A percentile compares a stretch with the other conserved stretches of the same genome.
Evolutionary conservation across 2,888 invertebrate species (phyloP).

Genomic region (Schizotus pectinicornis): DNA sequence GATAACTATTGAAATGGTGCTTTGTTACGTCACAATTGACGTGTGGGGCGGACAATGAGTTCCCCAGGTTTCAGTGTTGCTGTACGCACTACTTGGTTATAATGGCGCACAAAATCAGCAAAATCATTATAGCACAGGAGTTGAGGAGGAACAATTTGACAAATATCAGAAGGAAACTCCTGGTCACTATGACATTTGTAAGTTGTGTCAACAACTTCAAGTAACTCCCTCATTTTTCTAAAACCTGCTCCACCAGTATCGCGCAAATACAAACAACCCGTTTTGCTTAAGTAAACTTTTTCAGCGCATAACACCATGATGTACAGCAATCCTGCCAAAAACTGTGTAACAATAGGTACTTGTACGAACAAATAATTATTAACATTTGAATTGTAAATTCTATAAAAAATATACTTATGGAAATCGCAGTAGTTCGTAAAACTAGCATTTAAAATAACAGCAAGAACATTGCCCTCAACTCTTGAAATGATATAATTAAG

Average conservation of each 20-base stretch:
- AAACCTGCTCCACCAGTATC: conserved; percentile 15
- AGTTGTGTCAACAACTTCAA: conserved; percentile 25
- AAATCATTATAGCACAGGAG: conserved; percentile 33
- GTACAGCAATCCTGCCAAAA: conserved; percentile 50
- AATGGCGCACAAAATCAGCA: conserved; percentile 35
- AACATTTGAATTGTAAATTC: conserved; percentile 30
- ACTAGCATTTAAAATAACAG: conserved; percentile 41
- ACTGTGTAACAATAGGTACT: conserved; percentile 51
- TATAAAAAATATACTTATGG: conserved; percentile 41
- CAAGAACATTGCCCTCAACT: conserved; percentile 25
- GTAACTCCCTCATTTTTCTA: conserved; percentile 22
- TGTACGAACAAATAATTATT: conserved; percentile 48
- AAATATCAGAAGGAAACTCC: conserved; percentile 36
- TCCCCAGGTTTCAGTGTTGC: too few species aligned
- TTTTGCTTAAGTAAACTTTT: conserved; percentile 39
- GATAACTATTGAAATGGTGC: too few species aligned
- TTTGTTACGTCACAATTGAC: too few species aligned
- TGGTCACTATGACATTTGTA: conserved; percentile 18
- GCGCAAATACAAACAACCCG: conserved; percentile 34
- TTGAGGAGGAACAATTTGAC: conserved; percentile 37
- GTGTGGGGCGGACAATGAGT: too few species aligned
- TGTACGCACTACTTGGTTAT: conserved; percentile 32
- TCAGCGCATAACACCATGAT: conserved; percentile 44
- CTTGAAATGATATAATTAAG: conserved; percentile 9
- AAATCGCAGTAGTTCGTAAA: conserved; percentile 39